Percentiles rank a stretch among this genome's conserved stretches.
Evolutionary conservation across 2,888 invertebrate species (phyloP).

Genomic region (Lottia gigantea): DNA sequence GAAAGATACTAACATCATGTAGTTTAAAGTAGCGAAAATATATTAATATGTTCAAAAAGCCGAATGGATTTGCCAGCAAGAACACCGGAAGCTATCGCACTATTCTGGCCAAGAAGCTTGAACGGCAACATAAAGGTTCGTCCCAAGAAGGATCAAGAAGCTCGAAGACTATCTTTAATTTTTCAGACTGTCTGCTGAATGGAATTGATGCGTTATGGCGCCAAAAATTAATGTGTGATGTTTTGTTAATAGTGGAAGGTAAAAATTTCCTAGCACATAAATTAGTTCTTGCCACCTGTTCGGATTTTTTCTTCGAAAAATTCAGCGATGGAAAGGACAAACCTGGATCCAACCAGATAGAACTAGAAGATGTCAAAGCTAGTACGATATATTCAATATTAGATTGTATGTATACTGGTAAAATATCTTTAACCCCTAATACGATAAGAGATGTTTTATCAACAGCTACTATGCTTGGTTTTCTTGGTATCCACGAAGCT

Average conservation of each 20-base stretch:
- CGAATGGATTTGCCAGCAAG: not conserved
- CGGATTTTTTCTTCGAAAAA: slow-evolving; percentile 49
- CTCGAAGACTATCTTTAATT: slow-evolving; percentile 25
- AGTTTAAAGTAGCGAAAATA: too few species aligned
- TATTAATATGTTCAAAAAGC: not conserved
- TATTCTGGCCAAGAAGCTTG: slow-evolving; percentile 1
- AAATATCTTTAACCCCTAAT: slow-evolving; percentile 38
- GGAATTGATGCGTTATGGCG: slow-evolving; percentile 53
- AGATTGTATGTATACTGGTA: slow-evolving; percentile 53
- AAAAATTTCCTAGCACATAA: slow-evolving; percentile 42
- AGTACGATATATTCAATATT: slow-evolving; percentile 37
- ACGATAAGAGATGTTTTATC: slow-evolving; percentile 44
- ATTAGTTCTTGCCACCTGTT: slow-evolving; percentile 45
- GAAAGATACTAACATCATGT: too few species aligned
- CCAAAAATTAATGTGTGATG: slow-evolving; percentile 47
- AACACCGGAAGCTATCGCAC: slow-evolving; percentile 10
- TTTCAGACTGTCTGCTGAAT: slow-evolving; percentile 41
- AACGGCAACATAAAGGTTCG: not conserved
- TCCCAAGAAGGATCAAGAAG: not conserved
- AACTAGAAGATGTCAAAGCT: slow-evolving; percentile 36
- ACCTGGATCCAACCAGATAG: slow-evolving; percentile 27
- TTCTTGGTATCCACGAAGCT: slow-evolving; percentile 43
- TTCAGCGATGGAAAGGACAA: slow-evolving; percentile 32
- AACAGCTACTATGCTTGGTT: slow-evolving; percentile 39
- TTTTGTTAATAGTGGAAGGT: slow-evolving; percentile 36